Evolutionary conservation across 2,888 invertebrate genomes (phyloP).

Genomic region (Calephelis perditalis): DNA sequence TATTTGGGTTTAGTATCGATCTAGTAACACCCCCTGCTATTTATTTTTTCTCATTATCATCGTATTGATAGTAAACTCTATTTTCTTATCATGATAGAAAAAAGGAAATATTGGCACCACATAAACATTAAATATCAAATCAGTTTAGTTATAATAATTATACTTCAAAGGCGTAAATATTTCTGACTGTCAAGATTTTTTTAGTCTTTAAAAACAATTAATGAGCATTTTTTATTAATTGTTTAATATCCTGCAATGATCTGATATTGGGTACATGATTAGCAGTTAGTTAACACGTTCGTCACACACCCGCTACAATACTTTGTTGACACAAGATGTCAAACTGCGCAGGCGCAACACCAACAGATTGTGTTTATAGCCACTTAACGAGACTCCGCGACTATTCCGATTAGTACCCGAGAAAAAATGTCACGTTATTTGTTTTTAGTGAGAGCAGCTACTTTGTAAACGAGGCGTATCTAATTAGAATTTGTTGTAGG

Average conservation of each 20-base stretch:
- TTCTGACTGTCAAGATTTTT: no score
- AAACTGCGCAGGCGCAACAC: conserved; percentile 60
- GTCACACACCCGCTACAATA: conserved; percentile 55
- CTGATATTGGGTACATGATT: conserved; percentile 54
- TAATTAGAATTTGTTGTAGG: conserved; percentile 27
- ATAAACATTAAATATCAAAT: no score
- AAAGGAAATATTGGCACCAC: no score
- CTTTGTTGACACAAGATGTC: conserved; percentile 54
- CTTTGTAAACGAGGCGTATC: conserved; percentile 52
- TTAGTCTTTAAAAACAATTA: no score
- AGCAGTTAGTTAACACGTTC: conserved; percentile 59
- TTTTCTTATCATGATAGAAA: no score
- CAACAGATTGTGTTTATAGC: conserved; percentile 77
- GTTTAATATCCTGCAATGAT: conserved; percentile 1
- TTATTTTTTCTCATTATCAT: no score
- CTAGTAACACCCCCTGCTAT: no score
- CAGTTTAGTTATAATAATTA: no score
- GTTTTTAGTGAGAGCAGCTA: conserved; percentile 66
- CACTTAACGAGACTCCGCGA: conserved; percentile 70
- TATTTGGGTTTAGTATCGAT: no score
- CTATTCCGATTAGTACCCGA: conserved; percentile 71
- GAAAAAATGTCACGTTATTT: conserved; percentile 63
- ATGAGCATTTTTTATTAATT: not conserved
- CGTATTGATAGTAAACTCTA: no score
- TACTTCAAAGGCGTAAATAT: no score